Evolutionary conservation across 2,113 vertebrate species (phyloP), one percentile per base, ranked within the genome.

Genomic region (Cryptotis parvus): DNA sequence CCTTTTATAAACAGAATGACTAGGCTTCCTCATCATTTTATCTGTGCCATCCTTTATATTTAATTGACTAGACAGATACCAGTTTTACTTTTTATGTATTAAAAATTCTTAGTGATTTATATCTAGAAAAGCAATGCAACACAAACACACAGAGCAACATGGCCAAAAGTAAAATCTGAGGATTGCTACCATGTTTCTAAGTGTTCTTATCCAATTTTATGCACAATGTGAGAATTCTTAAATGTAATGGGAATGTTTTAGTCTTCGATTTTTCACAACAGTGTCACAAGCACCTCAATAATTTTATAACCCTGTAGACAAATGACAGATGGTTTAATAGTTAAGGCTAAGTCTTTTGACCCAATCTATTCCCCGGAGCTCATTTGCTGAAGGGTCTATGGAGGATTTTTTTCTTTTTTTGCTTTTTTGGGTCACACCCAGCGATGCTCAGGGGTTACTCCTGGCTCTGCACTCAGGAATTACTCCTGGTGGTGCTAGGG

Each of bases 191-290:
- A 20, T 18, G 18, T 24, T 58, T 58, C 18, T 20, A 58, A 22
- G 55, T 58, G 55, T 20, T 58, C 55, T 18, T 20, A 58, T 58
- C 55, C 16, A 58, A 58, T 58, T 58, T 18, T 4, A 22, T 58
- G 22, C 20, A 58, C 18, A 58, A 58, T 7, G 24, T 58, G 20
- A 6, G 22, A 68, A 68, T 68, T 16, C 9, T 16, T 33, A 33
- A 68, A 68, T 33, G 4, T 31, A 68, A 27, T 61, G 27, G 22
- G 10, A 2, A 70, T 20, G 1, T 18, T 63, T 81, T 83, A 37
- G 84, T 80, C 16, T 78, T 88, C 29, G 69, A 24, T 26, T 26
- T 85, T 68, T 55, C 58, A 65, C 92, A 77, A 80, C 16, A 33
- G n/a, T 31, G 41, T 80, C 61, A 84, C 24, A 83, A 70, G 70